These are phyloP conservation scores for Platerodrilus igneus DNA, from an alignment of 2,888 invertebrate genomes.

Conservation along the genomic window DNA sequence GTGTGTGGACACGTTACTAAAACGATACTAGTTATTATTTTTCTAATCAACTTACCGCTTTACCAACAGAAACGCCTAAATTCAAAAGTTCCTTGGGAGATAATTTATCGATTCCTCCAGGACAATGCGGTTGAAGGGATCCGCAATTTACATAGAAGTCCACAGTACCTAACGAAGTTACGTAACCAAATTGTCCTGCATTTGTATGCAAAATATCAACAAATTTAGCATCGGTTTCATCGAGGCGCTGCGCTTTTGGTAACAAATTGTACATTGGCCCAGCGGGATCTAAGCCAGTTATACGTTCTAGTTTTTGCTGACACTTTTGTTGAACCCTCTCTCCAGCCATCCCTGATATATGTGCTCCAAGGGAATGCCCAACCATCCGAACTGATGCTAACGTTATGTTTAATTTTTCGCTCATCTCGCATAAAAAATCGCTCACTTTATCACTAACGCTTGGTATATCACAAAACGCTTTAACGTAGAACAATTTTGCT, in stretches of 20 bases:
- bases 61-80: no score
- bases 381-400: constrained; percentile 4
- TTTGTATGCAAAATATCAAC: constrained; percentile 5
- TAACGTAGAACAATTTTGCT: not conserved
- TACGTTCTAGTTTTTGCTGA: not conserved
- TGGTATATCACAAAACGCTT: not conserved
- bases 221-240: not conserved
- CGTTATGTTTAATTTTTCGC: not conserved
- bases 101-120: no score
- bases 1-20: no score
- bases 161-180: not conserved
- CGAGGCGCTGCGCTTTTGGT: not conserved
- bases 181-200: not conserved
- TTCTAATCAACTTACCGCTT: no score
- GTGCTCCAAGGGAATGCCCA: constrained; percentile 11
- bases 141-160: constrained; percentile 7
- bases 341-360: constrained; percentile 5
- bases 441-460: not conserved
- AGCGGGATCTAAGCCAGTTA: constrained; percentile 3
- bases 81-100: no score
- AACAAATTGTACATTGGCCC: no score
- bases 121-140: constrained; percentile 1
- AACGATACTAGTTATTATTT: no score
- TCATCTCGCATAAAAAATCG: constrained; percentile 3
- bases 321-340: not conserved